Percentiles rank a stretch among this genome's conserved stretches.
Evolutionary conservation across 2,888 invertebrate genomes (phyloP).

Genomic region (Dinocampus coccinellae): DNA sequence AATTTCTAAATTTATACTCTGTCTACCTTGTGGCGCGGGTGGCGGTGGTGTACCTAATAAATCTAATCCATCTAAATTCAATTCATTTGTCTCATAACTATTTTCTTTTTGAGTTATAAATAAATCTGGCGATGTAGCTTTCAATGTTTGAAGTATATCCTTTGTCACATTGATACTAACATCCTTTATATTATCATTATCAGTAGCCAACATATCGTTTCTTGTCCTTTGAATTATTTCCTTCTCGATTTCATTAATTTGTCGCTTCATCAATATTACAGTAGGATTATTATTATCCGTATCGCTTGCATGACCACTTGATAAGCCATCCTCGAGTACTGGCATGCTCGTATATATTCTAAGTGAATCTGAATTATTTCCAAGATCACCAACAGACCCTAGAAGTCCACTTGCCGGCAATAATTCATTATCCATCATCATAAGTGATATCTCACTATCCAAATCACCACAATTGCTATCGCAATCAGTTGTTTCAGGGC

Average conservation of each 20-base stretch:
- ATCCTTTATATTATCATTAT: constrained; percentile 60
- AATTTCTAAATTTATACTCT: constrained; percentile 59
- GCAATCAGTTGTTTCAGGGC: constrained; percentile 93
- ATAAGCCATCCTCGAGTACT: constrained; percentile 92
- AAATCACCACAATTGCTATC: constrained; percentile 90
- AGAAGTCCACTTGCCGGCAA: constrained; percentile 65
- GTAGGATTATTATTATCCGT: constrained; percentile 89
- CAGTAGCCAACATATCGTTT: constrained; percentile 63
- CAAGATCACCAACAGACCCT: constrained; percentile 71
- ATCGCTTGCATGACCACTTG: constrained; percentile 94
- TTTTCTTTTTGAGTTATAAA: constrained; percentile 65
- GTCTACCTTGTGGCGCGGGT: constrained; percentile 65
- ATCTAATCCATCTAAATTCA: constrained; percentile 81
- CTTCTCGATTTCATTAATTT: constrained; percentile 81
- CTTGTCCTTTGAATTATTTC: constrained; percentile 77
- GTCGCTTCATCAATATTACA: constrained; percentile 75
- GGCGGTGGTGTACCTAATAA: constrained; percentile 72
- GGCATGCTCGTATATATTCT: constrained; percentile 85
- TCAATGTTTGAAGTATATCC: constrained; percentile 61
- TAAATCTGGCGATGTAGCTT: constrained; percentile 64
- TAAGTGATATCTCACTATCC: constrained; percentile 86
- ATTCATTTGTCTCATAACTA: constrained; percentile 63
- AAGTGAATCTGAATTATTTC: constrained; percentile 76
- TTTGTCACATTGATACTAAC: constrained; percentile 59
- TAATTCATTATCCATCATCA: constrained; percentile 79